Percentiles rank a stretch among this genome's conserved stretches.
These are phyloP conservation scores for Todiramphus saurophagus DNA, from an alignment of 2,113 vertebrate species.

Conservation along the genomic window DNA sequence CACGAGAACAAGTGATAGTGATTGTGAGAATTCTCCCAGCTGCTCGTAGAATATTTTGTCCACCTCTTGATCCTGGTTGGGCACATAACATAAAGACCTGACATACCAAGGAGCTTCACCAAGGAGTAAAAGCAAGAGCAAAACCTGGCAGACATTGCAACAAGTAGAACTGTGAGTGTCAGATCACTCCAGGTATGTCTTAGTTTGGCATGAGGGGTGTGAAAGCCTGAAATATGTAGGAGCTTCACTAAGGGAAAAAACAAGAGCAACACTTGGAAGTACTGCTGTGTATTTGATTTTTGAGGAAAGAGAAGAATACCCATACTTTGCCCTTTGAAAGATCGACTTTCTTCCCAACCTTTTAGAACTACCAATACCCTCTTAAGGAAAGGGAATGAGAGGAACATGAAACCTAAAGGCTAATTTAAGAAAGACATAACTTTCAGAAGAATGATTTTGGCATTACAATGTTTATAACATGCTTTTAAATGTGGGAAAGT, in stretches of 20 bases:
- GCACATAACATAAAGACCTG: background rate
- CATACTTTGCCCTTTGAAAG: background rate
- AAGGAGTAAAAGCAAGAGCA: background rate
- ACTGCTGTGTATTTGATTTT: background rate
- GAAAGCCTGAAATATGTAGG: background rate
- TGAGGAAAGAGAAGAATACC: background rate
- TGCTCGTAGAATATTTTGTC: too few relatives aligned
- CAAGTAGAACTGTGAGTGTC: background rate
- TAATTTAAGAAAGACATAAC: background rate
- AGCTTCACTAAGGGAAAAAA: background rate
- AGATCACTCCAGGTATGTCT: background rate
- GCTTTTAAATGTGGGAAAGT: background rate
- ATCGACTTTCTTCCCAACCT: background rate
- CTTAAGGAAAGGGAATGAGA: background rate
- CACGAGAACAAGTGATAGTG: too few relatives aligned
- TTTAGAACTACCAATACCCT: background rate
- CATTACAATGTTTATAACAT: background rate
- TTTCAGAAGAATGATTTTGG: background rate
- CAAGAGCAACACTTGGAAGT: background rate
- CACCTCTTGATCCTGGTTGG: too few relatives aligned
- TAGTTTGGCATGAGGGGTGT: background rate
- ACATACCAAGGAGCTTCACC: background rate
- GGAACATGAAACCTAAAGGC: background rate
- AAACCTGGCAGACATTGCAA: background rate
- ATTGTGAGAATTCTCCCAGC: too few relatives aligned